These are phyloP conservation scores for Perca schrenkii DNA, from an alignment of 2,113 vertebrate species.

Conservation along the genomic window DNA sequence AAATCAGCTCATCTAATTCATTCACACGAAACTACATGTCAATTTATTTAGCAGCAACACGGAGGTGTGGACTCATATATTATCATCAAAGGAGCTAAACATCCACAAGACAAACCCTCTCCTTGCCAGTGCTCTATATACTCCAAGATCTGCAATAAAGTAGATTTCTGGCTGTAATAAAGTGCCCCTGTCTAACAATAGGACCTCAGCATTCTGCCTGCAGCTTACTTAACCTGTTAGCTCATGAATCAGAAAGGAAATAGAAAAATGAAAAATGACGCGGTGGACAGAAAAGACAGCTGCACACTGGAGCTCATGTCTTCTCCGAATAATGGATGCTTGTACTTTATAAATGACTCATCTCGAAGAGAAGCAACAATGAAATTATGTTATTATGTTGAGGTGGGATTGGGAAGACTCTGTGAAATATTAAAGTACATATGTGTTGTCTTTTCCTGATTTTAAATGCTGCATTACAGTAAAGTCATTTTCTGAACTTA, in stretches of 20 bases:
- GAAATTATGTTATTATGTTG: slow-evolving; percentile 31
- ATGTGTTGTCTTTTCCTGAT: too few species aligned
- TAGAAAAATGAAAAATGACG: slow-evolving; percentile 19
- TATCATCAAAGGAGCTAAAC: background rate
- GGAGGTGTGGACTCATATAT: background rate
- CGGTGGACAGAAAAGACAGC: slow-evolving; percentile 10
- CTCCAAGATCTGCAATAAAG: slow-evolving; percentile 5
- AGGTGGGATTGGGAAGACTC: slow-evolving; percentile 6
- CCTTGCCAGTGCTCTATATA: background rate
- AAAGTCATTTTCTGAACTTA: too few species aligned
- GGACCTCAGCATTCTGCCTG: background rate
- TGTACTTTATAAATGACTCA: slow-evolving; percentile 62
- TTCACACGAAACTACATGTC: background rate
- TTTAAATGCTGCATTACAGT: too few species aligned
- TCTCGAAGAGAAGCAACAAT: background rate
- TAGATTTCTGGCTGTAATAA: slow-evolving; percentile 38
- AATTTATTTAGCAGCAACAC: background rate
- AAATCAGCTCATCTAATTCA: slow-evolving; percentile 2
- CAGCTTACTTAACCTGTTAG: slow-evolving; percentile 23
- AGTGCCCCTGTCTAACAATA: slow-evolving; percentile 11
- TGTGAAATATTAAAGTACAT: slow-evolving; percentile 49
- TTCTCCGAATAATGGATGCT: slow-evolving; percentile 23
- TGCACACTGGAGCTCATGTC: slow-evolving; percentile 5
- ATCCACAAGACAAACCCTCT: background rate
- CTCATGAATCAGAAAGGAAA: slow-evolving; percentile 15